A percentile compares a stretch with the other conserved stretches of the same genome.
Conservation (phyloP, 2,888 invertebrate genomes). For the Trachelus tabidus region DNA sequence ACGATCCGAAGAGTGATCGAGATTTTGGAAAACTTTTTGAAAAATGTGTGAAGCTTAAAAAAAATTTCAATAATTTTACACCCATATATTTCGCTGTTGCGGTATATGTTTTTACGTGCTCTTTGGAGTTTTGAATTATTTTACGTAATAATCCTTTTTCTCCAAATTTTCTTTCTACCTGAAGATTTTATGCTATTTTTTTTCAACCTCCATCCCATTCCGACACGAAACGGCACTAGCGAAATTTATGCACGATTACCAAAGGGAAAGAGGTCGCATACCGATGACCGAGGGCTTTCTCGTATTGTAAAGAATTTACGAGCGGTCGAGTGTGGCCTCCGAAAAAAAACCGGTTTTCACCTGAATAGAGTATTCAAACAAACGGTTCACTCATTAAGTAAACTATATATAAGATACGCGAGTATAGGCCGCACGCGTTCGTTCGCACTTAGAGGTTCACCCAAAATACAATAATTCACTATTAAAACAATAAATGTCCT, state of each 20-base stretch:
- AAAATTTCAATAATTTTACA: not conserved
- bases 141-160: too few species aligned
- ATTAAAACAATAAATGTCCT: not conserved
- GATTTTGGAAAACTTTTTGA: not conserved
- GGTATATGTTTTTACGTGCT: too few species aligned
- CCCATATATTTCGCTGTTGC: too few species aligned
- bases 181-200: not conserved
- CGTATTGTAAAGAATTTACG: conserved; percentile 32
- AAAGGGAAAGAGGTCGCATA: not conserved
- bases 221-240: not conserved
- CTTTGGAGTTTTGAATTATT: too few species aligned
- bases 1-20: not conserved
- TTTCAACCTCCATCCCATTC: not conserved
- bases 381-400: not conserved
- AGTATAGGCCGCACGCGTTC: not conserved
- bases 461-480: not conserved
- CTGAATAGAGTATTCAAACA: conserved; percentile 15
- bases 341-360: conserved; percentile 35
- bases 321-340: conserved; percentile 30
- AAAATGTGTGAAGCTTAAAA: not conserved
- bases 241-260: not conserved
- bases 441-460: not conserved
- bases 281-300: not conserved
- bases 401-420: not conserved
- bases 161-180: too few species aligned